Conservation (phyloP, 2,797 vertebrate genomes). For the Tokudaia tokunoshimensis region DNA sequence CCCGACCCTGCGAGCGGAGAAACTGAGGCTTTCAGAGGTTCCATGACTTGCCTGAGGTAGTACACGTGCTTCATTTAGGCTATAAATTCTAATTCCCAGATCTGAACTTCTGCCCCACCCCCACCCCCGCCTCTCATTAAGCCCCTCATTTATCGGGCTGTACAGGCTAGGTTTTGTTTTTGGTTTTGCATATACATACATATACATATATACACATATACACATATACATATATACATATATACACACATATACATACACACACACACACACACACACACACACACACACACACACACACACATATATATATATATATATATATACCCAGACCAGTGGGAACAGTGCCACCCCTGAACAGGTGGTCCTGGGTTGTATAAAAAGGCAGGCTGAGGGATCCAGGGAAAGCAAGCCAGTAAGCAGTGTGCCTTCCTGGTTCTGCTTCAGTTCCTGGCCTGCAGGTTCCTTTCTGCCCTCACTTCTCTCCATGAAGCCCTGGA, state of each 20-base stretch:
- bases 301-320: too few species aligned
- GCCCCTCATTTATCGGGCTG: background rate
- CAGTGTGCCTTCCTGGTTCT: background rate
- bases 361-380: background rate
- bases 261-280: too few species aligned
- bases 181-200: too few species aligned
- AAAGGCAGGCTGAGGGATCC: background rate
- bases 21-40: constrained; percentile 48
- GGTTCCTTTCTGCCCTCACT: background rate
- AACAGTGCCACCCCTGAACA: background rate
- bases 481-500: background rate
- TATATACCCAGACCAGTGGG: background rate
- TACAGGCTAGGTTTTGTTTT: background rate
- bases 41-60: background rate
- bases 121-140: background rate
- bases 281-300: too few species aligned
- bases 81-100: background rate
- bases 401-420: background rate
- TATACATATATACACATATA: too few species aligned
- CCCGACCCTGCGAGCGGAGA: background rate
- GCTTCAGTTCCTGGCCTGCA: background rate
- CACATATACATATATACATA: too few species aligned
- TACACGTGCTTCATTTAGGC: background rate
- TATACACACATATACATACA: too few species aligned
- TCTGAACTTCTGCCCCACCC: background rate